These are phyloP conservation scores for Tetramorium bicarinatum DNA, from an alignment of 2,888 invertebrate species.

Conservation along the genomic window DNA sequence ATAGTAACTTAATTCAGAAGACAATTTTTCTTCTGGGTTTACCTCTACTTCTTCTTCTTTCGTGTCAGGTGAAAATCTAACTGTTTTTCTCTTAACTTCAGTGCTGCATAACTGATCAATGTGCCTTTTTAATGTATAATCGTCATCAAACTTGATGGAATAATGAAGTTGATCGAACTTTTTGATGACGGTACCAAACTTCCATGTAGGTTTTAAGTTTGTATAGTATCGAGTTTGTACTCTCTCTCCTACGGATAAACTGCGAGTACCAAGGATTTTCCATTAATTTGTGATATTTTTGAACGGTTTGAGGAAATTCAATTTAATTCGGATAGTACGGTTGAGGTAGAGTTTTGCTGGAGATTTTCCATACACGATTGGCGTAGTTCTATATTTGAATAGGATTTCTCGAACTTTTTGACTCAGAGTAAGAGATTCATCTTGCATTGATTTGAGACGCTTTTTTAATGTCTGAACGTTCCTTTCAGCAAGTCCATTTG, in stretches of 20 bases:
- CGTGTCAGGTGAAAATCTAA: neutral
- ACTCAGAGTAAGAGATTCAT: too few species aligned
- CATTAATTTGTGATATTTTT: neutral
- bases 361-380: neutral
- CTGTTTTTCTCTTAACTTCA: neutral
- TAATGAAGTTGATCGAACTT: neutral
- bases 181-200: neutral
- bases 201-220: neutral
- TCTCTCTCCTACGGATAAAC: neutral
- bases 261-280: neutral
- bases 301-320: neutral
- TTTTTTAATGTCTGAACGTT: too few species aligned
- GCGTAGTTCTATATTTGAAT: neutral
- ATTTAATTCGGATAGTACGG: neutral
- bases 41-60: neutral
- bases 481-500: too few species aligned
- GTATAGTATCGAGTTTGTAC: neutral
- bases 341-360: neutral
- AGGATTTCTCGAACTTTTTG: too few species aligned
- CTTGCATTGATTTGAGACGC: too few species aligned
- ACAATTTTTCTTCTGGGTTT: neutral
- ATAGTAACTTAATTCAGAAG: too few species aligned
- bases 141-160: neutral
- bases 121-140: neutral
- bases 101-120: neutral